phyloP scores from a whole-genome alignment of 2,113 vertebrate species.

The Perognathus longimembris region DNA sequence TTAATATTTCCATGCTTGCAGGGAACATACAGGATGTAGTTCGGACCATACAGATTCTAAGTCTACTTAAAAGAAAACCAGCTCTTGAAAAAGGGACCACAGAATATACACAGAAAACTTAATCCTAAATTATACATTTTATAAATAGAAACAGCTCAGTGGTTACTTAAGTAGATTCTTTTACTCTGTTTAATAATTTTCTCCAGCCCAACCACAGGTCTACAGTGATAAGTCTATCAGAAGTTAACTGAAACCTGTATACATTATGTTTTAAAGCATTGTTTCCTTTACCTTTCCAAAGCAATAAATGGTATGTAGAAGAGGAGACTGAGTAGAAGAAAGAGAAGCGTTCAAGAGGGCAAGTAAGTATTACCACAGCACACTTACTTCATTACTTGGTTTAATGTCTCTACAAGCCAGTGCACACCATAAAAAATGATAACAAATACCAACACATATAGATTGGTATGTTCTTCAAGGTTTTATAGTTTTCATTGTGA shows the following conservation, averaged over 20 bases:
- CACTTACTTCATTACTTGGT: no score
- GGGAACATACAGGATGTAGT: background rate
- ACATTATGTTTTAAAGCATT: background rate
- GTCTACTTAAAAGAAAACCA: conserved; percentile 26
- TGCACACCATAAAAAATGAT: no score
- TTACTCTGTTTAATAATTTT: background rate
- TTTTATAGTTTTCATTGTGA: no score
- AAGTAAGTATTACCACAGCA: background rate
- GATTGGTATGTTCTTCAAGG: no score
- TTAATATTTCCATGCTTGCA: conserved; percentile 14
- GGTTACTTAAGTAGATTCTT: background rate
- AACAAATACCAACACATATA: no score
- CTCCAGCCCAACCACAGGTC: background rate
- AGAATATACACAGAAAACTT: background rate
- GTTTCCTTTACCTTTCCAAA: background rate
- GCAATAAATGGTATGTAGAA: background rate
- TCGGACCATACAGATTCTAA: background rate
- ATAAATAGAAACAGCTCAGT: background rate
- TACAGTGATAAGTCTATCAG: background rate
- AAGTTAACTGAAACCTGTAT: background rate
- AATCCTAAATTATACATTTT: no score
- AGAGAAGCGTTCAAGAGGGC: background rate
- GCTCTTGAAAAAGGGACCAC: background rate
- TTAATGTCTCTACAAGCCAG: no score
- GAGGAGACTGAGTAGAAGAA: background rate